phyloP scores from a whole-genome alignment of 2,797 vertebrate genomes.

The Cichlasoma orientale region DNA sequence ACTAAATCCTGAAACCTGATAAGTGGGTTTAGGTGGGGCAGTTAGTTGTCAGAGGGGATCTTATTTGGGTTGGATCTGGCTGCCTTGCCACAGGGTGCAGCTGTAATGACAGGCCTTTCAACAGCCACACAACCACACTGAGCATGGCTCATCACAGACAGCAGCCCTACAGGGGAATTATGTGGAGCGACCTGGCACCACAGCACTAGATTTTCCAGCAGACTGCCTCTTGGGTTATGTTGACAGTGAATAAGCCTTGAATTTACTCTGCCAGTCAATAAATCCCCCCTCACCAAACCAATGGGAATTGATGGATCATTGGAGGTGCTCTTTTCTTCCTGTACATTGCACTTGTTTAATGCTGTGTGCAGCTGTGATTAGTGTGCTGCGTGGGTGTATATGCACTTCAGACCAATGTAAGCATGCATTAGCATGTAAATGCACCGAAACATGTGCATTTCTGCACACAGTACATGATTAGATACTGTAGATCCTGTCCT shows the following conservation, averaged over 20 bases:
- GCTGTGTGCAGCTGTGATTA: conserved; percentile 36
- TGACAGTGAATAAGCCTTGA: conserved; percentile 78
- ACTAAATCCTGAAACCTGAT: conserved; percentile 44
- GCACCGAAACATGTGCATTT: not conserved
- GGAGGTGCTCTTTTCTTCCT: conserved; percentile 57
- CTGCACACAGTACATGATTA: not conserved
- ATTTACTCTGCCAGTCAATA: conserved; percentile 78
- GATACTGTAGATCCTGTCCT: not conserved
- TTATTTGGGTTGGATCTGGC: conserved; percentile 58
- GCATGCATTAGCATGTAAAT: conserved; percentile 1
- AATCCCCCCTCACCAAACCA: conserved; percentile 60
- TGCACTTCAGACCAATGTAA: not conserved
- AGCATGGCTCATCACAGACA: conserved; percentile 72
- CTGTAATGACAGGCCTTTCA: conserved; percentile 77
- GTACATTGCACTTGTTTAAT: conserved; percentile 52
- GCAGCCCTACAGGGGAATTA: conserved; percentile 74
- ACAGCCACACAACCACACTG: conserved; percentile 71
- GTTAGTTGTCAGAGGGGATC: conserved; percentile 56
- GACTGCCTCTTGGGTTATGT: conserved; percentile 74
- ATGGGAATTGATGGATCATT: conserved; percentile 74
- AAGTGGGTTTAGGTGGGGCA: conserved; percentile 50
- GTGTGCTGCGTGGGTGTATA: conserved; percentile 3
- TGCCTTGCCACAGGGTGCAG: conserved; percentile 69
- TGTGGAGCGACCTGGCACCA: conserved; percentile 73
- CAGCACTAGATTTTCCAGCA: conserved; percentile 73